Percentiles rank a stretch among this genome's conserved stretches.
Conservation (phyloP, 2,888 invertebrate genomes). For the Linnaemya tessellans region DNA sequence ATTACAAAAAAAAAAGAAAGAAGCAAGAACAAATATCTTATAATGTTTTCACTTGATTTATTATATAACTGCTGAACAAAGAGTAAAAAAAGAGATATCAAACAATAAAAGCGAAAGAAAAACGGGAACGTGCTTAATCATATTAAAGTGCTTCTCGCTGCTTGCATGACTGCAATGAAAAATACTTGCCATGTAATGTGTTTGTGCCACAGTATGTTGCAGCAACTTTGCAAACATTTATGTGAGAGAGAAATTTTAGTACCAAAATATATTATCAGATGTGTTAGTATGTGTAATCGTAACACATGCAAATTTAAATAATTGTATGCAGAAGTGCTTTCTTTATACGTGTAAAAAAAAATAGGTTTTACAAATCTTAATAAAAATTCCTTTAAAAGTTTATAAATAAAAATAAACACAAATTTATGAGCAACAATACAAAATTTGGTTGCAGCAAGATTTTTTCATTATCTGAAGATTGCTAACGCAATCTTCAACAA, state of each 20-base stretch:
- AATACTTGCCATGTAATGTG: slow-evolving; percentile 18
- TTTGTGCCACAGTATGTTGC: not conserved
- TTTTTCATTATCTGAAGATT: too few species aligned
- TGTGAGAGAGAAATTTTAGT: slow-evolving; percentile 32
- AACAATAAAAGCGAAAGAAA: slow-evolving; percentile 15
- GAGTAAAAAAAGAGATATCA: slow-evolving; percentile 24
- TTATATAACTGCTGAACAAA: slow-evolving; percentile 51
- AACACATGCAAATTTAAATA: not conserved
- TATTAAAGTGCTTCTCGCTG: slow-evolving; percentile 56
- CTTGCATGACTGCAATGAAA: slow-evolving; percentile 10
- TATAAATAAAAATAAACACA: not conserved
- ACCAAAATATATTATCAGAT: slow-evolving; percentile 3
- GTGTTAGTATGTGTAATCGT: not conserved
- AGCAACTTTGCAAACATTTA: slow-evolving; percentile 37
- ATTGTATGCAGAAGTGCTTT: not conserved
- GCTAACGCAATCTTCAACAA: too few species aligned
- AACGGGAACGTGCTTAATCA: slow-evolving; percentile 63
- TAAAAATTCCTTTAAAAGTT: too few species aligned
- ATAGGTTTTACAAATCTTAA: too few species aligned
- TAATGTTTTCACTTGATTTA: slow-evolving; percentile 66
- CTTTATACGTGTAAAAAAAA: too few species aligned
- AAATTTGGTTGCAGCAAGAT: too few species aligned
- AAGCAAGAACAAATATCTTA: slow-evolving; percentile 46
- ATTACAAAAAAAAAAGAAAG: not conserved
- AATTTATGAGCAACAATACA: too few species aligned